Percentiles rank a stretch among this genome's conserved stretches.
These are phyloP conservation scores for Micrasema longulum DNA, from an alignment of 1,140 invertebrate species.

Conservation along the genomic window DNA sequence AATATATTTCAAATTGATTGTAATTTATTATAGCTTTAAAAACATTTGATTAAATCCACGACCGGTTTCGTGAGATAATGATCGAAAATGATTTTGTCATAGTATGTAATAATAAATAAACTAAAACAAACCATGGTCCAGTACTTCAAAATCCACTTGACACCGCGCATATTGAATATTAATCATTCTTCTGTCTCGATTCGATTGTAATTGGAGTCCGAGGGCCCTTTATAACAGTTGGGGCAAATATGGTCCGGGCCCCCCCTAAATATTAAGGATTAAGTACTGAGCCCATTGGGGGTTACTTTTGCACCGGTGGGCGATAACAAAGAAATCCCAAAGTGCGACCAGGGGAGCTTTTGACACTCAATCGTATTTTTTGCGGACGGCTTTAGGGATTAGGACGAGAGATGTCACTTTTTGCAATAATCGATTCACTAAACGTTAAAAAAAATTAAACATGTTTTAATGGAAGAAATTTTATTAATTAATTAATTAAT, in stretches of 20 bases:
- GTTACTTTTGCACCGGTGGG: slow-evolving; percentile 9
- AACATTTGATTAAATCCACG: too few species aligned
- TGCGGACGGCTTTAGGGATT: slow-evolving; percentile 26
- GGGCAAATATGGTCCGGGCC: slow-evolving; percentile 40
- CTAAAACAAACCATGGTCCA: too few species aligned
- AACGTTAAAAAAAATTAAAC: too few species aligned
- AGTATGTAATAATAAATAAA: too few species aligned
- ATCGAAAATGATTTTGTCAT: too few species aligned
- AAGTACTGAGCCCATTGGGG: slow-evolving; percentile 12
- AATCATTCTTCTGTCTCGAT: slow-evolving; percentile 28
- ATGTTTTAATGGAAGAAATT: too few species aligned
- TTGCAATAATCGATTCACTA: too few species aligned
- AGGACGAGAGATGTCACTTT: not conserved
- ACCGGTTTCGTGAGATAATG: too few species aligned
- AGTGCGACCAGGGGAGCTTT: slow-evolving; percentile 17
- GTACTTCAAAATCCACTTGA: slow-evolving; percentile 10
- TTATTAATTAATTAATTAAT: too few species aligned
- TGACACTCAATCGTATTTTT: slow-evolving; percentile 32
- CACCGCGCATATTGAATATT: slow-evolving; percentile 43
- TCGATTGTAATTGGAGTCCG: slow-evolving; percentile 44
- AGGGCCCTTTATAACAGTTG: slow-evolving; percentile 14
- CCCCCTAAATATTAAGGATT: slow-evolving; percentile 29
- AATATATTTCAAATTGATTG: too few species aligned
- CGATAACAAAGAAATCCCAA: not conserved
- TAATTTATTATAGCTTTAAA: too few species aligned